A percentile compares a stretch with the other conserved stretches of the same genome.
phyloP scores from a whole-genome alignment of 37 sponge, comb jelly and placozoan genomes.

The Mnemiopsis leidyi region DNA sequence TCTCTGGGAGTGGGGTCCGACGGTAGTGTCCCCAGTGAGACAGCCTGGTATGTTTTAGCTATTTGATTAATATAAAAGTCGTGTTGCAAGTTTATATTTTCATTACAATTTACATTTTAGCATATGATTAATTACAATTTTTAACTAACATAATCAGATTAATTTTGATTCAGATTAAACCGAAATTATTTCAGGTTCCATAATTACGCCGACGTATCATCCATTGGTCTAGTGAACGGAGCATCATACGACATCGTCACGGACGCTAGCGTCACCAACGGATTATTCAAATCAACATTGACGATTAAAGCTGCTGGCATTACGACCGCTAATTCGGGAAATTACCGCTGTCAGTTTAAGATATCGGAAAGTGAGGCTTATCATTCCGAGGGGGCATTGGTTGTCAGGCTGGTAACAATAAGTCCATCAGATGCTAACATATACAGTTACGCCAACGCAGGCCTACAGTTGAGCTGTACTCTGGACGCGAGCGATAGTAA shows the following conservation, averaged over 20 bases:
- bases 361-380: background rate
- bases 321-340: background rate
- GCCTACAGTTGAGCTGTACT: background rate
- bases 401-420: background rate
- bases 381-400: background rate
- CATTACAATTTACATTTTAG: too few species aligned
- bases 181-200: too few species aligned
- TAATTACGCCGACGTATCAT: too few species aligned
- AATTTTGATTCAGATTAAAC: too few species aligned
- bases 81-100: too few species aligned
- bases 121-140: too few species aligned
- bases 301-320: background rate
- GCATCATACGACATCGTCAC: background rate
- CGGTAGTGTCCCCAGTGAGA: background rate
- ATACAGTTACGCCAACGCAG: background rate
- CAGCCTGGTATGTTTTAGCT: conserved; percentile 1
- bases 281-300: background rate
- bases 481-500: background rate
- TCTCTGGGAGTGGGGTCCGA: background rate
- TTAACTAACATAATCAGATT: too few species aligned
- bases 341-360: background rate
- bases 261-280: background rate
- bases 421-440: background rate
- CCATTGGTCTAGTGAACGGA: too few species aligned
- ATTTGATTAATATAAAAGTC: too few species aligned